phyloP scores from a whole-genome alignment of 1,140 invertebrate species.

The Drosophila sp. region DNA sequence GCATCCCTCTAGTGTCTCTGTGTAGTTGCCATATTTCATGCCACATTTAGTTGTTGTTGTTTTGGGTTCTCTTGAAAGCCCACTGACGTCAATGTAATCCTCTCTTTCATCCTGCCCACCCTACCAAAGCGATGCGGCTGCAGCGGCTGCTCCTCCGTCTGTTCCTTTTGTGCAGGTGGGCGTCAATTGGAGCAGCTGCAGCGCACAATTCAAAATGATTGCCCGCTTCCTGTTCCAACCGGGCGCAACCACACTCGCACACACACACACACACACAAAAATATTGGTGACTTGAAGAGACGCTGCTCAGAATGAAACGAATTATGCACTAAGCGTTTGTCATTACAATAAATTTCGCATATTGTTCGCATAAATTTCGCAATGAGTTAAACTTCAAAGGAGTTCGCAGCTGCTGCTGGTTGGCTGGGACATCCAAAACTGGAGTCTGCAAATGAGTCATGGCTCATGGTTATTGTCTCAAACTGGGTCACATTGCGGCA shows the following conservation, averaged over 20 bases:
- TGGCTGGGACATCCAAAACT: constrained; percentile 65
- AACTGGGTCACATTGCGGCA: constrained; percentile 67
- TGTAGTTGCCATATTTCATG: background rate
- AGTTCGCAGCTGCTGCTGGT: constrained; percentile 45
- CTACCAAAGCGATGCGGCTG: constrained; percentile 13
- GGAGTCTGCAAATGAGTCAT: constrained; percentile 53
- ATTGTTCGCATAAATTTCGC: constrained; percentile 79
- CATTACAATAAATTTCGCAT: constrained; percentile 81
- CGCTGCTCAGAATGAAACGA: constrained; percentile 35
- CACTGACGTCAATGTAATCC: constrained; percentile 13
- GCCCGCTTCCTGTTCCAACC: constrained; percentile 64
- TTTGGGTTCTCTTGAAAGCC: background rate
- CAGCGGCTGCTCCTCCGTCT: constrained; percentile 15
- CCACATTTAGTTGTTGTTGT: background rate
- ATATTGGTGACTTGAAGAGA: constrained; percentile 18
- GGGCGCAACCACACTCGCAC: constrained; percentile 14
- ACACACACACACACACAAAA: constrained; percentile 12
- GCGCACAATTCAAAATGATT: constrained; percentile 56
- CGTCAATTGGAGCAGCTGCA: constrained; percentile 74
- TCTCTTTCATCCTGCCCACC: constrained; percentile 40
- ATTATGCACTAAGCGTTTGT: constrained; percentile 79
- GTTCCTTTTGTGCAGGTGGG: constrained; percentile 54
- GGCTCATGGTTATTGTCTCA: constrained; percentile 48
- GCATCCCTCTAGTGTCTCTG: background rate
- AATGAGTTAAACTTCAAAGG: constrained; percentile 64